A percentile compares a stretch with the other conserved stretches of the same genome.
phyloP scores from a whole-genome alignment of 2,113 vertebrate species.

The Anser brachyrhynchus region DNA sequence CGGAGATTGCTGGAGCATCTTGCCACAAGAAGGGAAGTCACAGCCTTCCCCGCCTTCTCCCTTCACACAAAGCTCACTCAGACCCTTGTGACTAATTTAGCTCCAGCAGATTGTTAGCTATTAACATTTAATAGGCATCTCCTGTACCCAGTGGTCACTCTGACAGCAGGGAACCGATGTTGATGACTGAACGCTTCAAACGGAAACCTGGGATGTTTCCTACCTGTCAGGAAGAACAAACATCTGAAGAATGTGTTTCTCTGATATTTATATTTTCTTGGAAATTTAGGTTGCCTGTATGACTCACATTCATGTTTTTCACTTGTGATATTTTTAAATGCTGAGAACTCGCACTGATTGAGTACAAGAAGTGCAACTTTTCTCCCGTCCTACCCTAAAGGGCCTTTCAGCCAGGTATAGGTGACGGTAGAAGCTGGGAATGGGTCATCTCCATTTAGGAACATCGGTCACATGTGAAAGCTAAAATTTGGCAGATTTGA shows the following conservation, averaged over 20 bases:
- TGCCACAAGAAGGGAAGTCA: rapidly evolving
- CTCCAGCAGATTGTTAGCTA: not conserved
- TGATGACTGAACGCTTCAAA: constrained; percentile 36
- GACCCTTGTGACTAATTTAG: not conserved
- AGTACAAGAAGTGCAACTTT: constrained; percentile 11
- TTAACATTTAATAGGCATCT: not conserved
- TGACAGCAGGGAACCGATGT: not conserved
- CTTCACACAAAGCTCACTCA: not conserved
- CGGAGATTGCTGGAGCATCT: not conserved
- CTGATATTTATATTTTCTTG: constrained; percentile 35
- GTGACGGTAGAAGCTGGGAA: not conserved
- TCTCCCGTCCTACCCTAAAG: not conserved
- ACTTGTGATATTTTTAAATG: constrained; percentile 71
- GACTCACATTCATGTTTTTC: constrained; percentile 70
- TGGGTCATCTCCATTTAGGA: not conserved
- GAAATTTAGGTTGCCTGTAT: constrained; percentile 59
- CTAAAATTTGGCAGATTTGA: not conserved
- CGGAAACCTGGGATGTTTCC: not conserved
- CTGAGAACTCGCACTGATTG: constrained; percentile 29
- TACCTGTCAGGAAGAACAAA: constrained; percentile 40
- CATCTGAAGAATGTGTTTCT: constrained; percentile 48
- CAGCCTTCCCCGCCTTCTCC: not conserved
- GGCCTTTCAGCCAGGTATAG: not conserved
- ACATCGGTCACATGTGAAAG: not conserved
- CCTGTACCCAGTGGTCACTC: not conserved